phyloP scores from a whole-genome alignment of 2,888 invertebrate genomes.

The Noctua pronuba region DNA sequence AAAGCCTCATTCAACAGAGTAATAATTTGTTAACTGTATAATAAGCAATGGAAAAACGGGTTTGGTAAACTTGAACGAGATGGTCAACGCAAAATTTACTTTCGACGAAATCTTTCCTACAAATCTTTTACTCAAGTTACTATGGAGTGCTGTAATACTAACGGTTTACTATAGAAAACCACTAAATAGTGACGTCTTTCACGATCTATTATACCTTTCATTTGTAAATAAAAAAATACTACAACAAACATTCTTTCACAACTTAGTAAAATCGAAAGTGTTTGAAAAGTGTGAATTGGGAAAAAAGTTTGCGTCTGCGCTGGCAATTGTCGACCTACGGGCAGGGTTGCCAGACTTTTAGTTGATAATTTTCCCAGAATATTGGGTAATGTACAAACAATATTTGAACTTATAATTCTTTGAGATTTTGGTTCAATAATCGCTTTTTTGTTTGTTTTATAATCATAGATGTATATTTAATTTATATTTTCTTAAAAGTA shows the following conservation, averaged over 20 bases:
- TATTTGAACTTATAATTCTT: not conserved
- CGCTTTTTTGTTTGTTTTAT: not conserved
- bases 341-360: slow-evolving; percentile 55
- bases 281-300: slow-evolving; percentile 75
- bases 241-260: slow-evolving; percentile 70
- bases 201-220: slow-evolving; percentile 48
- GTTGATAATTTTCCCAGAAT: slow-evolving; percentile 1
- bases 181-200: slow-evolving; percentile 44
- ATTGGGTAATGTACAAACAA: not conserved
- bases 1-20: slow-evolving; percentile 26
- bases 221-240: slow-evolving; percentile 60
- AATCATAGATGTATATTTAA: not conserved
- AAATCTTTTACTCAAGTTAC: slow-evolving; percentile 13
- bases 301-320: slow-evolving; percentile 72
- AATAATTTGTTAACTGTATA: slow-evolving; percentile 19
- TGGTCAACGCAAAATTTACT: slow-evolving; percentile 24
- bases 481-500: not conserved
- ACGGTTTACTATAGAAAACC: slow-evolving; percentile 32
- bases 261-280: slow-evolving; percentile 82
- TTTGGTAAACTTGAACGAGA: slow-evolving; percentile 44
- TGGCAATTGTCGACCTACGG: slow-evolving; percentile 46
- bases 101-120: slow-evolving; percentile 19
- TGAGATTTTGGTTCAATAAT: not conserved
- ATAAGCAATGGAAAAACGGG: slow-evolving; percentile 25
- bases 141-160: slow-evolving; percentile 39